Conservation (phyloP, 2,113 vertebrate species). For the Pampusana beccarii region DNA sequence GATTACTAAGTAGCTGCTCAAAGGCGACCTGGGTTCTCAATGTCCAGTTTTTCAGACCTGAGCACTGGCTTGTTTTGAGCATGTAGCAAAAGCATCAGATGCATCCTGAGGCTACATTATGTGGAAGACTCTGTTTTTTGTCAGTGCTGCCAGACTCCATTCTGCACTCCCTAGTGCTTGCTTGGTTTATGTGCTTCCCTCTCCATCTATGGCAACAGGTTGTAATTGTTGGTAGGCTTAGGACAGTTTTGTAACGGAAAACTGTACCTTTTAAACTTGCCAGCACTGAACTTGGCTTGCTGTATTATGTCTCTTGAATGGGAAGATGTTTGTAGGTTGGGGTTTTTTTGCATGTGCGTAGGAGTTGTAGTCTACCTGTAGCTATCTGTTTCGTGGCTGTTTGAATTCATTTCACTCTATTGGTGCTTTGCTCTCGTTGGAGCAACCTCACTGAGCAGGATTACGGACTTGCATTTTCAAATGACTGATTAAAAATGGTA, state of each 20-base stretch:
- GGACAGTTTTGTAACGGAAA: neutral
- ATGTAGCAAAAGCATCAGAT: neutral
- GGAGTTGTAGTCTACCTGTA: neutral
- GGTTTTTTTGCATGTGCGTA: neutral
- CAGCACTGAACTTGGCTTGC: neutral
- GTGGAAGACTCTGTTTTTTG: neutral
- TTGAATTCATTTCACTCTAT: neutral
- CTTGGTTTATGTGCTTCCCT: neutral
- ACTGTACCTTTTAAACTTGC: neutral
- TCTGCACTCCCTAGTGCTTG: neutral
- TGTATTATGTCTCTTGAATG: neutral
- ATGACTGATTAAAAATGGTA: neutral
- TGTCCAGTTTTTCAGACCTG: neutral
- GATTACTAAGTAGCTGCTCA: neutral
- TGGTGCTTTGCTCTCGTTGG: neutral
- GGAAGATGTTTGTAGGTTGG: neutral
- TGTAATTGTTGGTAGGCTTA: neutral
- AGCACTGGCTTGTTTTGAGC: accelerated
- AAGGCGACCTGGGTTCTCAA: neutral
- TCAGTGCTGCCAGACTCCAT: neutral
- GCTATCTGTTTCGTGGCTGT: neutral
- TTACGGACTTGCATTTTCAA: neutral
- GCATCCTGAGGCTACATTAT: neutral
- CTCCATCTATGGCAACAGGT: constrained; percentile 7
- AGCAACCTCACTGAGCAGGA: neutral